Conservation (phyloP, 30 jellyfish, hydroid and myxozoan genomes). For the Phacellophora camtschatica region DNA sequence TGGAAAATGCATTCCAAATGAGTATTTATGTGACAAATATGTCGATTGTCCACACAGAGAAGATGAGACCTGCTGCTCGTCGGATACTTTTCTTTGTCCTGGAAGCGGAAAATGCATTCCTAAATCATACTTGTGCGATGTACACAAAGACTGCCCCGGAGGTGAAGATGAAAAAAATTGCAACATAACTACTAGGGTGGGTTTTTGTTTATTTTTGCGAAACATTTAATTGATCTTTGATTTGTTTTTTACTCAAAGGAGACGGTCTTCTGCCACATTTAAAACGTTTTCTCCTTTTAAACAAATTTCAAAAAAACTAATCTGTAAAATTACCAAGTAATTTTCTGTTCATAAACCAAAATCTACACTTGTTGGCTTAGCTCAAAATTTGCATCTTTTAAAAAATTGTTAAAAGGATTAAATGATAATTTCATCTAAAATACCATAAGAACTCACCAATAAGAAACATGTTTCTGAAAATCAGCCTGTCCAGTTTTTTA, state of each 20-base stretch:
- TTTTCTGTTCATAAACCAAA: too few relatives aligned
- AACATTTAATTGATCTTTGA: neutral
- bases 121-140: conserved; percentile 51
- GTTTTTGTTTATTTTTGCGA: neutral
- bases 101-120: conserved; percentile 66
- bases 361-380: too few relatives aligned
- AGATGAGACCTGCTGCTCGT: conserved; percentile 76
- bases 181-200: conserved; percentile 51
- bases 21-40: conserved; percentile 54
- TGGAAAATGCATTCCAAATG: conserved; percentile 40
- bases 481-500: too few relatives aligned
- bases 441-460: too few relatives aligned
- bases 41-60: conserved; percentile 72
- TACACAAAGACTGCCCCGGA: conserved; percentile 63
- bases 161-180: conserved; percentile 74
- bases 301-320: too few relatives aligned
- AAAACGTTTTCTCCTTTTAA: too few relatives aligned
- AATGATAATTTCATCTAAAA: too few relatives aligned
- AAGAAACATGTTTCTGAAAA: too few relatives aligned
- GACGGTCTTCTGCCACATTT: too few relatives aligned
- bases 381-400: too few relatives aligned
- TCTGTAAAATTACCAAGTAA: too few relatives aligned
- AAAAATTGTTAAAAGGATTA: too few relatives aligned
- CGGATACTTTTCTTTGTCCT: conserved; percentile 53
- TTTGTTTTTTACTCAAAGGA: neutral